Base-by-base conservation (phyloP, 2,888 invertebrate species). In the Tachina grossa region DNA sequence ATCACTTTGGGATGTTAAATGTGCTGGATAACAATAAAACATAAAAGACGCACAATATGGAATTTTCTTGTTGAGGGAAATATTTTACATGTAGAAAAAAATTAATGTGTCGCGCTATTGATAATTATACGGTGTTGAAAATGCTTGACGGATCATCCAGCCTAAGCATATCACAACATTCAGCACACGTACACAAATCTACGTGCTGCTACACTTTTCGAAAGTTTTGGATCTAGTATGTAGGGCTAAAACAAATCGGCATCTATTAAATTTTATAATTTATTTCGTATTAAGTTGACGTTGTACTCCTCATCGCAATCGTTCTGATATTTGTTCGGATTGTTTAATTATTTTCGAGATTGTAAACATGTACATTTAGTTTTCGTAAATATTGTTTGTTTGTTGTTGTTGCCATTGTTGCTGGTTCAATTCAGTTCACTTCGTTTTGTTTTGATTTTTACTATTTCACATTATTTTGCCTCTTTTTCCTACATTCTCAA, bases 241-340 rank as follows among this genome's bases (percentile, higher is more conserved):
- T 61, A 82, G 61, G 51, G 43, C 39, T 61, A 9, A 6, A 41
- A 5, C 1, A 2, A 2, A 22, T 55, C 71, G 45, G 41, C 39
- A 10, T 41, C 22, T 41, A 55, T 13, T 22, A 13, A 69, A 31
- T 74, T 72, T 71, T 87, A 79, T 85, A 87, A 87, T 87, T n/a
- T 88, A 81, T 87, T 68, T 74, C 83, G 86, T 88, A 57, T 51
- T 49, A 77, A 88, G 87, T 87, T 87, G 89, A 87, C 87, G 88
- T 83, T 83, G 87, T 77, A 84, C 87, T 87, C 86, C 87, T 87
- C 87, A 87, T 89, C 88, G 86, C 84, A 86, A 81, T 86, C 74
- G 84, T 81, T 86, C 83, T 85, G 81, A 81, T 88, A 86, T 87
- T 72, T 84, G 31, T 31, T 31, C 31, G 87, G 83, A 74, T 74